Evolutionary conservation across 2,797 vertebrate genomes (phyloP).

Genomic region (Coilia nasus): DNA sequence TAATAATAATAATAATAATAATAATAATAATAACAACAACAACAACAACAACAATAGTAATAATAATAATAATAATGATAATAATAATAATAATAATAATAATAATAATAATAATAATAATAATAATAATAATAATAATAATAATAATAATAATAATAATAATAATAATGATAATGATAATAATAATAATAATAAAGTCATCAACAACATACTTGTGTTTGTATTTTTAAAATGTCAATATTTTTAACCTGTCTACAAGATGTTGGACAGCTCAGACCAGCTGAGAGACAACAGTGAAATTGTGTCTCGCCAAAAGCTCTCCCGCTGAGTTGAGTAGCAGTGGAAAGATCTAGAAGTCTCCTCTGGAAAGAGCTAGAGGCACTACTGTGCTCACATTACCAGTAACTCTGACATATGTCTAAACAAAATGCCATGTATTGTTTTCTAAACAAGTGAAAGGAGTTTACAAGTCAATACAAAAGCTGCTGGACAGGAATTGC

Average conservation of each 20-base stretch:
- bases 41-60: too few species aligned
- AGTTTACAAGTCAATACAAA: not conserved
- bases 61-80: too few species aligned
- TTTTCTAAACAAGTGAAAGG: not conserved
- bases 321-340: not conserved
- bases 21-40: too few species aligned
- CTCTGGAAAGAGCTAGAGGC: not conserved
- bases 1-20: too few species aligned
- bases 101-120: too few species aligned
- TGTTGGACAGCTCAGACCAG: not conserved
- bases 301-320: not conserved
- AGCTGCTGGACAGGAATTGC: not conserved
- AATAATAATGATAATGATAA: not conserved
- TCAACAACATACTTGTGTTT: not conserved
- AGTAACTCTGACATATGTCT: not conserved
- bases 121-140: too few species aligned
- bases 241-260: not conserved
- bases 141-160: too few species aligned
- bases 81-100: too few species aligned
- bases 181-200: not conserved
- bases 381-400: not conserved
- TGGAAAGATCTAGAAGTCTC: not conserved
- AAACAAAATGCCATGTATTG: not conserved
- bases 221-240: not conserved
- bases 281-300: not conserved